Evolutionary conservation across 2,113 vertebrate genomes (phyloP), one percentile per base, ranked within the genome.

Genomic region (Physeter macrocephalus): DNA sequence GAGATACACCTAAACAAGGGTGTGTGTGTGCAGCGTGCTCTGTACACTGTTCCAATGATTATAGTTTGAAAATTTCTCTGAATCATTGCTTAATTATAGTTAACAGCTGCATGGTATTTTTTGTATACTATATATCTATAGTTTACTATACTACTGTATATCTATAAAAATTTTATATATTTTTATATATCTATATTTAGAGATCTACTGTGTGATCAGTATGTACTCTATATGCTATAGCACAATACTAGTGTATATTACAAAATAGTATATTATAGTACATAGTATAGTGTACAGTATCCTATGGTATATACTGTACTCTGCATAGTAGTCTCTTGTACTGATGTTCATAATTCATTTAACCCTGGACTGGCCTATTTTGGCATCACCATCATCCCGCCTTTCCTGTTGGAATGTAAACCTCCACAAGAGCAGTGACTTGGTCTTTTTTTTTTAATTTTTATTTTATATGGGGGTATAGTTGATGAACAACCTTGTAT

Each of bases 41-140:
- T 66, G 25, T 20, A 13, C 31, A 46, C 20, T 39, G 25, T 49
- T 90, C 69, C 54, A 36, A 61, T 57, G 39, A 72, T 36, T 27
- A 21, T 41, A 46, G 69, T 52, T 94, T 69, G 25, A 46, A 80
- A 96, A 41, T 43, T 27, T 52, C 31, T 92, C 25, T 21, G 23
- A 41, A 72, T 49, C 15, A 75, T 59, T 49, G 36, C 18, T 88
- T 87, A 67, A 67, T 69, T 94, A 64, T 72, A 36, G 67, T 25
- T 67, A 92, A 78, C n/a, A 67, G 27, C 34, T 49, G 8, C 4
- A 61, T 54, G n/a, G 7, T 49, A 82, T 89, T 90, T 93, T 85
- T 72, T 82, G 54, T 92, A 59, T 78, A 49, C 4, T 94, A 52
- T 27, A 3, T 82, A 46, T 46, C 57, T 83, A 31, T 49, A 54